Evolutionary conservation across 2,888 invertebrate species (phyloP), one percentile per base, ranked within the genome.

Genomic region (Ligdia adustata): DNA sequence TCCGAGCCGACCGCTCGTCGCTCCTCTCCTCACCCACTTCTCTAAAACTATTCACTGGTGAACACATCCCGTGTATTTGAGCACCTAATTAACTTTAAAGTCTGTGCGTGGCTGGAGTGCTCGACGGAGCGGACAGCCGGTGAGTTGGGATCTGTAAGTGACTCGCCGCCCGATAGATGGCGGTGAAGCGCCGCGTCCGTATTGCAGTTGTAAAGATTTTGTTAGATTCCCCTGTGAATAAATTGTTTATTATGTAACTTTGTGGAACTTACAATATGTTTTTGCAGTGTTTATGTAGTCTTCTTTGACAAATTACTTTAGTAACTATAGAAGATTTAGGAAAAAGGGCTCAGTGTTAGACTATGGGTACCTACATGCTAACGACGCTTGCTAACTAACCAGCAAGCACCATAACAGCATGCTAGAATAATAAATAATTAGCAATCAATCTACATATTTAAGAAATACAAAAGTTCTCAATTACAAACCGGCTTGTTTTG

Each of bases 131-230:
- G 9, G 41, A 9, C 9, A 41, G 35, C 55, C 53, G 59, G 59
- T 60, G 57, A 60, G 59, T 60, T 39, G 28, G 3, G 9, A 24
- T 26, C 7, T 35, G 24, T 40, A 26, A 31, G 24, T 45, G 41
- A 5, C 29, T 16, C 35, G 31, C 45, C 57, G 57, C 60, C 53
- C 75, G 63, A 53, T 72, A 86, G 86, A 80, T 84, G 86, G 85
- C 86, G 82, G 55, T 71, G 62, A n/a, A 11, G 52, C 55, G 46
- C 58, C 71, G 78, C 75, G 75, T 77, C 82, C 70, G 76, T 82
- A 80, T 78, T 86, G 86, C 86, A 82, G 83, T 73, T 74, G 69
- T 75, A 75, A 71, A 71, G 64, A 70, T 68, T 71, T 67, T 67
- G 68, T 71, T 69, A 69, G 66, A 69, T 72, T 66, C 66, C 52